These are phyloP conservation scores for Syrmaticus mikado DNA, from an alignment of 2,113 vertebrate species.

Conservation along the genomic window DNA sequence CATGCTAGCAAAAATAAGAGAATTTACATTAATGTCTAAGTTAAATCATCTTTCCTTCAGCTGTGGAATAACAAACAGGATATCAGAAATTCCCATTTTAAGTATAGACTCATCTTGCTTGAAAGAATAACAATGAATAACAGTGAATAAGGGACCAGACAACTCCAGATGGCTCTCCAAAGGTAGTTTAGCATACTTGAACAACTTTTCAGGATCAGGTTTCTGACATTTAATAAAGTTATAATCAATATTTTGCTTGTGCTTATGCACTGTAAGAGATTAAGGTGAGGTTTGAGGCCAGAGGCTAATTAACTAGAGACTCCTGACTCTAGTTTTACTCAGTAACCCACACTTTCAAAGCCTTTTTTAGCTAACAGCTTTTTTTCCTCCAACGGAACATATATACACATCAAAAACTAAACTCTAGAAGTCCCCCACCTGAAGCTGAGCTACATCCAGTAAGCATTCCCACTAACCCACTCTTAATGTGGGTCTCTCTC, in stretches of 20 bases:
- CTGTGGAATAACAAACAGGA: neutral
- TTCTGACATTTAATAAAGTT: neutral
- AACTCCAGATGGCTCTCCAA: neutral
- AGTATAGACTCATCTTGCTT: neutral
- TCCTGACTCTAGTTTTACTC: neutral
- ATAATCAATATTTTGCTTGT: neutral
- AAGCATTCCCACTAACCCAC: neutral
- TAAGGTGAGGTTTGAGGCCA: neutral
- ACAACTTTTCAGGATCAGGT: neutral
- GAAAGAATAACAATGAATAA: neutral
- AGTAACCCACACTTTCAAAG: neutral
- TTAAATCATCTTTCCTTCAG: neutral
- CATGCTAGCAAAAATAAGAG: slow-evolving; percentile 82
- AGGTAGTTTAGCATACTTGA: neutral
- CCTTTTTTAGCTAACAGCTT: neutral
- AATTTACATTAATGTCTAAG: slow-evolving; percentile 18
- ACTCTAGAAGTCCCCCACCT: neutral
- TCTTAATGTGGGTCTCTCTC: neutral
- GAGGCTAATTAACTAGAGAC: neutral
- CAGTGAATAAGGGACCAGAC: neutral
- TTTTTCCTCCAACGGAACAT: neutral
- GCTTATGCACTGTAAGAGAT: neutral
- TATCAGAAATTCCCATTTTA: neutral
- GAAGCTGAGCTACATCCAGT: neutral
- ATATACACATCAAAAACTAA: neutral